phyloP scores from a whole-genome alignment of 2,888 invertebrate genomes.

The Eupithecia subfuscata region DNA sequence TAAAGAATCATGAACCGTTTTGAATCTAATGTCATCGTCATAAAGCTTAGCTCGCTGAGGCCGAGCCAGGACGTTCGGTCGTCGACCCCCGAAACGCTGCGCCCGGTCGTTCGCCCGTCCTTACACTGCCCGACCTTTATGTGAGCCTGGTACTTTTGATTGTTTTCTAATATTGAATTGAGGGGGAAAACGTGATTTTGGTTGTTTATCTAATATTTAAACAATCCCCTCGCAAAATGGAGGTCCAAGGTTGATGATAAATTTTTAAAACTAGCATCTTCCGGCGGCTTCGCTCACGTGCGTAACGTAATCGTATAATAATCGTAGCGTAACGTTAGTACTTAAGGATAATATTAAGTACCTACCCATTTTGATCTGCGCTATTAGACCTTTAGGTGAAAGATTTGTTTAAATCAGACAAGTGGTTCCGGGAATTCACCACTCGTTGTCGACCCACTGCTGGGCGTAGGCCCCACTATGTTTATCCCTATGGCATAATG shows the following conservation, averaged over 20 bases:
- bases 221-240: background rate
- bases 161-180: conserved; percentile 41
- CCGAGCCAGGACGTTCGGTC: conserved; percentile 75
- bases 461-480: no score
- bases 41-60: conserved; percentile 53
- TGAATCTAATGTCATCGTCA: conserved; percentile 12
- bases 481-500: no score
- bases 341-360: no score
- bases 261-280: background rate
- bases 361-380: no score
- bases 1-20: conserved; percentile 7
- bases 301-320: no score
- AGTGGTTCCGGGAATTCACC: background rate
- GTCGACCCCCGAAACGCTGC: conserved; percentile 77
- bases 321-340: no score
- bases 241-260: background rate
- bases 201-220: background rate
- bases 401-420: background rate
- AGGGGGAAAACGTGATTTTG: background rate
- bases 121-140: conserved; percentile 77
- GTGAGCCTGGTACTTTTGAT: conserved; percentile 70
- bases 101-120: conserved; percentile 81
- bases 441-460: no score
- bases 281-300: background rate
- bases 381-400: background rate